phyloP scores from a whole-genome alignment of 2,113 vertebrate species.

The Psephotus haematonotus region DNA sequence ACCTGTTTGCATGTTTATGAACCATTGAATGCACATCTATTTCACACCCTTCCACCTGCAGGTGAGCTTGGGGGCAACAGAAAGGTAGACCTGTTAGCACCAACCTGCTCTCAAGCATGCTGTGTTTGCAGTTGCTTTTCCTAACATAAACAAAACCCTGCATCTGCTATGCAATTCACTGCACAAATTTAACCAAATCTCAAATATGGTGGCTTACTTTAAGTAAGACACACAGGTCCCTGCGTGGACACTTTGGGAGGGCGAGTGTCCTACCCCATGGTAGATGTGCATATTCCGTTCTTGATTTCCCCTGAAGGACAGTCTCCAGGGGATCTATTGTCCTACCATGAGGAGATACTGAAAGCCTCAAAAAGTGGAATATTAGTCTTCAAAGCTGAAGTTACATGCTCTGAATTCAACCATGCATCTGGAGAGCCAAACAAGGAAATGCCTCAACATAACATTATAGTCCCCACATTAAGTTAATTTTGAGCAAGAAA shows the following conservation, averaged over 20 bases:
- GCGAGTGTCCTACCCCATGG: accelerated
- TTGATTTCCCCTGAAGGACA: background rate
- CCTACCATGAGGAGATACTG: background rate
- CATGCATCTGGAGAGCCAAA: background rate
- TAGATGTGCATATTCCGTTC: background rate
- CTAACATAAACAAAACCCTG: background rate
- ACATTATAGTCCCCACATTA: background rate
- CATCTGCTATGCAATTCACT: background rate
- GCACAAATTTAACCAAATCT: background rate
- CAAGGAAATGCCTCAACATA: background rate
- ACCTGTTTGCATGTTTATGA: background rate
- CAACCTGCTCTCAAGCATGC: background rate
- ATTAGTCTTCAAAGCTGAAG: background rate
- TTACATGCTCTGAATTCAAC: background rate
- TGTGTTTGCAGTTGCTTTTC: background rate
- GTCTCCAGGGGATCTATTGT: background rate
- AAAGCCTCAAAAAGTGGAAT: background rate
- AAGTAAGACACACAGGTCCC: accelerated
- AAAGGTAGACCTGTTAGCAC: background rate
- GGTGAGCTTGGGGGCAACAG: background rate
- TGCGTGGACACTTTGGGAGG: accelerated
- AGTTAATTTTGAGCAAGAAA: background rate
- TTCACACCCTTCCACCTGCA: background rate
- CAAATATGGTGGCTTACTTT: background rate
- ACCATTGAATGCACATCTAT: accelerated